These are phyloP conservation scores for Sphaerophoria taeniata DNA, from an alignment of 2,888 invertebrate genomes.

Conservation along the genomic window DNA sequence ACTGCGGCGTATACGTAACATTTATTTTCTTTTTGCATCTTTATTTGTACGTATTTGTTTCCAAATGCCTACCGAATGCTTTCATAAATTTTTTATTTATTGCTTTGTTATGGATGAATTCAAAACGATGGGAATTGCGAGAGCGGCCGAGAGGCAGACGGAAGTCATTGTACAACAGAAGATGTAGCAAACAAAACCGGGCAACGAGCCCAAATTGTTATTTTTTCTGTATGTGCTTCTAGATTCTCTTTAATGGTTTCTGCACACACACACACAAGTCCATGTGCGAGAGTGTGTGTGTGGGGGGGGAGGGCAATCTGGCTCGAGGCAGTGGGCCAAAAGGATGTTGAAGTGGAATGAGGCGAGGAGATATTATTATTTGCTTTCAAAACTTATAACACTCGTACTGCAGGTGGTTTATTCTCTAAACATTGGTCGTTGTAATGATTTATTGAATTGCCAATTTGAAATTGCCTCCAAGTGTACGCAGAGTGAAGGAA, in stretches of 20 bases:
- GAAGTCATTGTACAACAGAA: constrained; percentile 41
- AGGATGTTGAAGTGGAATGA: background rate
- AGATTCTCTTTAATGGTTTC: background rate
- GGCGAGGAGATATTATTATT: constrained; percentile 34
- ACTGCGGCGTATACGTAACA: constrained; percentile 71
- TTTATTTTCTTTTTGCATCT: constrained; percentile 57
- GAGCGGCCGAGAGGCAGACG: background rate
- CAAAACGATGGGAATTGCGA: background rate
- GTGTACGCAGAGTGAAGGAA: constrained; percentile 49
- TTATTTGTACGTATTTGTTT: constrained; percentile 67
- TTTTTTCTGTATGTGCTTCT: constrained; percentile 38
- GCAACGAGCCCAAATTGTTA: constrained; percentile 66
- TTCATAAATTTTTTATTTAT: constrained; percentile 74
- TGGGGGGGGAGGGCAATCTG: background rate
- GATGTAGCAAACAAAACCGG: constrained; percentile 60
- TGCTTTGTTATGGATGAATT: constrained; percentile 62
- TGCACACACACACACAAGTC: constrained; percentile 3
- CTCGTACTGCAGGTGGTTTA: constrained; percentile 64
- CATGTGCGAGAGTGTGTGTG: background rate
- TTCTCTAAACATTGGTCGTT: constrained; percentile 58
- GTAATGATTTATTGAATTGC: constrained; percentile 65
- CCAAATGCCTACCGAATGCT: constrained; percentile 74
- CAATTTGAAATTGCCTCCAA: constrained; percentile 51
- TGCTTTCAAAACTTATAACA: constrained; percentile 63
- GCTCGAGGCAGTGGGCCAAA: background rate